Evolutionary conservation across 2,888 invertebrate species (phyloP).

Genomic region (Ophion ellenae): DNA sequence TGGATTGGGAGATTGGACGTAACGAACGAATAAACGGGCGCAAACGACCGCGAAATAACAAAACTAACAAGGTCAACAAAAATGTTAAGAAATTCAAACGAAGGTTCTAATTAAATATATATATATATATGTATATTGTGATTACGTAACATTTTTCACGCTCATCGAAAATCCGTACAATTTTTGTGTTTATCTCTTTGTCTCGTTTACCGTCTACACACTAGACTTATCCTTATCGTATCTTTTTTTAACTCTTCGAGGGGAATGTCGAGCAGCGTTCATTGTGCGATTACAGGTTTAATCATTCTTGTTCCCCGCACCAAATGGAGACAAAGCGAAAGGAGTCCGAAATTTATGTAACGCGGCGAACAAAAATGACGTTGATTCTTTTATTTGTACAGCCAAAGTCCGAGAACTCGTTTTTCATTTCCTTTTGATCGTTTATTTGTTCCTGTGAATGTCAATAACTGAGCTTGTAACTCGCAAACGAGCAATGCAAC

Average conservation of each 20-base stretch:
- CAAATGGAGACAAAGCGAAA: conserved; percentile 1
- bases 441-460: neutral
- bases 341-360: conserved; percentile 11
- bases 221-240: conserved; percentile 19
- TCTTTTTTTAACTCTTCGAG: neutral
- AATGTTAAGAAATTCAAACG: conserved; percentile 72
- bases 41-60: conserved; percentile 66
- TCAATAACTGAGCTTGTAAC: conserved; percentile 1
- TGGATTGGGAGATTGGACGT: conserved; percentile 92
- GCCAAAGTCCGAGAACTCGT: conserved; percentile 36
- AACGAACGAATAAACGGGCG: conserved; percentile 74
- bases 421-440: conserved; percentile 5
- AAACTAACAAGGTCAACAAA: conserved; percentile 67
- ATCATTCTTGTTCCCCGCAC: neutral
- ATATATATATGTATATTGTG: conserved; percentile 54
- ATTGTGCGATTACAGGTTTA: conserved; percentile 24
- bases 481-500: no score
- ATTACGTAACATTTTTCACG: conserved; percentile 29
- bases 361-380: neutral
- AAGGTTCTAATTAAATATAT: conserved; percentile 65
- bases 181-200: conserved; percentile 1
- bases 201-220: neutral
- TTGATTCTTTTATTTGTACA: conserved; percentile 35
- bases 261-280: conserved; percentile 1
- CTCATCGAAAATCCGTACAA: conserved; percentile 43